A percentile compares a stretch with the other conserved stretches of the same genome.
These are phyloP conservation scores for Tetanocera ferruginea DNA, from an alignment of 2,888 invertebrate genomes.

Conservation along the genomic window DNA sequence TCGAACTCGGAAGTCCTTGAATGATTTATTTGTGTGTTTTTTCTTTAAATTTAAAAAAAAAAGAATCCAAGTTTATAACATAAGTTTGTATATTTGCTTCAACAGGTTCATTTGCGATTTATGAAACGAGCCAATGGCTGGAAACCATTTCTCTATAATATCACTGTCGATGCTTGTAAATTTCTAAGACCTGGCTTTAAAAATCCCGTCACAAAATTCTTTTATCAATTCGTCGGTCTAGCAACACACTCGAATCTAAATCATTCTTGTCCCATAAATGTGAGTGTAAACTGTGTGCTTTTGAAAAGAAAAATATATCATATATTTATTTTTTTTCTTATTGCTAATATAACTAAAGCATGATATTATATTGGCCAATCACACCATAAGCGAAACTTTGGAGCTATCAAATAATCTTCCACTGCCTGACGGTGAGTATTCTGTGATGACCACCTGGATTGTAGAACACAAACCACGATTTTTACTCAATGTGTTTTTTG, in stretches of 20 bases:
- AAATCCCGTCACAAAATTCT: neutral
- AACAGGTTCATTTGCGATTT: neutral
- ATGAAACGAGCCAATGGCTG: slow-evolving; percentile 2
- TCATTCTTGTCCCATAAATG: slow-evolving; percentile 4
- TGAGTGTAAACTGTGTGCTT: neutral
- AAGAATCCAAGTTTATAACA: neutral
- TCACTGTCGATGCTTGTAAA: neutral
- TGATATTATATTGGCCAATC: neutral
- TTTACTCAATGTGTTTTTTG: neutral
- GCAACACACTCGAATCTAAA: neutral
- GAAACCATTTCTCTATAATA: neutral
- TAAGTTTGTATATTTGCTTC: too few relatives aligned
- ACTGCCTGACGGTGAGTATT: neutral
- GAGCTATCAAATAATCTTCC: neutral
- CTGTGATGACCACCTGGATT: neutral
- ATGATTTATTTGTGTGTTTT: neutral
- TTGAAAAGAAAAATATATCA: too few relatives aligned
- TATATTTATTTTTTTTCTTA: too few relatives aligned
- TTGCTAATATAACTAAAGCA: neutral
- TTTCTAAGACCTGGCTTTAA: neutral
- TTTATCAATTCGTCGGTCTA: neutral
- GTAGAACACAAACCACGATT: neutral
- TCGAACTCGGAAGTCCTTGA: neutral
- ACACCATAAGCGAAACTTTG: neutral
- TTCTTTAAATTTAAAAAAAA: neutral